Evolutionary conservation across 2,113 vertebrate genomes (phyloP).

Genomic region (Forbesichthys agassizii): DNA sequence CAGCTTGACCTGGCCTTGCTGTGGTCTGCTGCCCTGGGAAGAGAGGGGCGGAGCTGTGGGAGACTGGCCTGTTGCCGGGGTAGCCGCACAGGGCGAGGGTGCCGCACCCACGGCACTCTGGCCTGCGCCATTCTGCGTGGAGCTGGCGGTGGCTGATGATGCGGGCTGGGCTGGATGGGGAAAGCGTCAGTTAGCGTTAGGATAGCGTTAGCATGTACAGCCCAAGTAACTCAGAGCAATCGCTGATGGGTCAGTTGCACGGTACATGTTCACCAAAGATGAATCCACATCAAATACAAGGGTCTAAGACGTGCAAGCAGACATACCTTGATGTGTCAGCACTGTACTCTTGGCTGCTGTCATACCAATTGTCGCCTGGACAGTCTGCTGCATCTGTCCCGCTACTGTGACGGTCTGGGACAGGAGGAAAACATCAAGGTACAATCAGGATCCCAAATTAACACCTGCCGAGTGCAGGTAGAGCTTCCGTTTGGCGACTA

Average conservation of each 20-base stretch:
- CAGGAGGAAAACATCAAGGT: background rate
- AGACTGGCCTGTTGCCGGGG: conserved; percentile 53
- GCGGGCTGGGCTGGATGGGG: conserved; percentile 76
- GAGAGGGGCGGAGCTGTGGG: conserved; percentile 53
- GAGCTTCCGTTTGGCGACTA: too few species aligned
- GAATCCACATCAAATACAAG: background rate
- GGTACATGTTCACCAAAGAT: background rate
- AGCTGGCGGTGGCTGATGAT: conserved; percentile 68
- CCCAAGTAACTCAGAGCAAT: background rate
- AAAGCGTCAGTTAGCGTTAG: background rate
- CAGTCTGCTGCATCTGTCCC: conserved; percentile 80
- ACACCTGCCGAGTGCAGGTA: too few species aligned
- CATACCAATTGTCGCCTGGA: conserved; percentile 81
- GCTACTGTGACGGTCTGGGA: conserved; percentile 79
- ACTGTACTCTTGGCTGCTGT: conserved; percentile 83
- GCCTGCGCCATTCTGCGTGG: conserved; percentile 64
- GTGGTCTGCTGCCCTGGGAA: conserved; percentile 76
- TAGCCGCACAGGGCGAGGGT: conserved; percentile 63
- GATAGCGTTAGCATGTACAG: background rate
- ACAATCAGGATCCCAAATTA: too few species aligned
- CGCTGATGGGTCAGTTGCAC: background rate
- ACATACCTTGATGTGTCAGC: conserved; percentile 87
- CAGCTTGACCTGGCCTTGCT: conserved; percentile 97
- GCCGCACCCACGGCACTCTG: conserved; percentile 74
- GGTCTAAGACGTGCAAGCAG: background rate